These are phyloP conservation scores for Ennomos quercinarius DNA, from an alignment of 2,888 invertebrate species.

Conservation along the genomic window DNA sequence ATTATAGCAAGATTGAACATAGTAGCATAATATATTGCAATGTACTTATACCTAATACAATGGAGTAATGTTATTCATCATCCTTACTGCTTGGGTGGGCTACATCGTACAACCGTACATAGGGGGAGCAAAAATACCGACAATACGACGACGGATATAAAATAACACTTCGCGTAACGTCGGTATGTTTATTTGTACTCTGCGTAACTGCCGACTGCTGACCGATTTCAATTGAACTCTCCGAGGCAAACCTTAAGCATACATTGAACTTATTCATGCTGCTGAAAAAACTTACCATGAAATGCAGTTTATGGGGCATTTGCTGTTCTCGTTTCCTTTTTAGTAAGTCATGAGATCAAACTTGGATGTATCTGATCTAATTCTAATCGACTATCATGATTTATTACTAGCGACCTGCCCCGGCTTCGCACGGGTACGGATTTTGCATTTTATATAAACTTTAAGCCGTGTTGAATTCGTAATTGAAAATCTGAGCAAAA, in stretches of 20 bases:
- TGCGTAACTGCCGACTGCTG: conserved; percentile 28
- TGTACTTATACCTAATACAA: too few species aligned
- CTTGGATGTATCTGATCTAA: too few species aligned
- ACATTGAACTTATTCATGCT: conserved; percentile 29
- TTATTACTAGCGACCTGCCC: too few species aligned
- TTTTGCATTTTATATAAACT: too few species aligned
- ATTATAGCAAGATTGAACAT: too few species aligned
- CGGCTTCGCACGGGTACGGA: too few species aligned
- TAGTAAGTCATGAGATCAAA: too few species aligned
- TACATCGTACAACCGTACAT: not conserved
- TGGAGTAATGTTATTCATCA: too few species aligned
- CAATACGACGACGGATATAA: conserved; percentile 35
- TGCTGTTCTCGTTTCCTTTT: conserved; percentile 4
- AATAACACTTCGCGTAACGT: conserved; percentile 35
- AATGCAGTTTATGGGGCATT: conserved; percentile 13
- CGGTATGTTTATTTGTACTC: conserved; percentile 36
- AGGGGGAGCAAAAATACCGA: conserved; percentile 31
- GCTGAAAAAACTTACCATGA: conserved; percentile 10
- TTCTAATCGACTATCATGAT: too few species aligned
- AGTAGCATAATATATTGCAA: too few species aligned
- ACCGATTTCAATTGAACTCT: conserved; percentile 35
- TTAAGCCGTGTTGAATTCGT: too few species aligned
- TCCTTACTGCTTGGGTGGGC: conserved; percentile 8
- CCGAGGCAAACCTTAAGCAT: conserved; percentile 3
- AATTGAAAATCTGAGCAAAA: too few species aligned